phyloP scores from a whole-genome alignment of 2,113 vertebrate genomes.

The Poeciliopsis prolifica region DNA sequence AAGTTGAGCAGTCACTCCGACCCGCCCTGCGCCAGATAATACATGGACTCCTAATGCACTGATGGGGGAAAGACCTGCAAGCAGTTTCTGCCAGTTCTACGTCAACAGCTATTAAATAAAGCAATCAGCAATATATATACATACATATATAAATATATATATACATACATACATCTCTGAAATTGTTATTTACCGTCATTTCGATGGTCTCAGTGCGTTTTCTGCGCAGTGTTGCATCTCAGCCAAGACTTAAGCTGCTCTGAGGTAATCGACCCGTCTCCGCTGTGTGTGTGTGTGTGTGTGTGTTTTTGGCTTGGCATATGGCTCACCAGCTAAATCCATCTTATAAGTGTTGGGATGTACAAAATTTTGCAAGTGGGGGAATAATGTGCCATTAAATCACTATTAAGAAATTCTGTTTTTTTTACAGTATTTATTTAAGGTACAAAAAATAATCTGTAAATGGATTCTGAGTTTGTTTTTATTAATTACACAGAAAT shows the following conservation, averaged over 20 bases:
- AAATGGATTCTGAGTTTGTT: neutral
- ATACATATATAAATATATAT: too few relatives aligned
- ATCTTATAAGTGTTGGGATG: neutral
- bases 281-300: neutral
- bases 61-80: neutral
- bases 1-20: neutral
- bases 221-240: slow-evolving; percentile 24
- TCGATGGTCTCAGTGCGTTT: neutral
- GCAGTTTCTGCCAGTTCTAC: neutral
- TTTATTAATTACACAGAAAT: neutral
- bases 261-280: slow-evolving; percentile 37
- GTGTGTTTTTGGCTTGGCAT: slow-evolving; percentile 10
- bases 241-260: slow-evolving; percentile 30
- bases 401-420: too few relatives aligned
- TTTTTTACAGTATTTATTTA: too few relatives aligned
- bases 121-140: too few relatives aligned
- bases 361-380: neutral
- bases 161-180: neutral
- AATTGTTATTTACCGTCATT: slow-evolving; percentile 48
- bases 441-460: neutral
- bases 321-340: slow-evolving; percentile 13
- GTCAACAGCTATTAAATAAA: neutral
- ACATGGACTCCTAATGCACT: neutral
- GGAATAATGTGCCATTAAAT: too few relatives aligned
- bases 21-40: neutral